Conservation (phyloP, 2,888 invertebrate species). For the Xestia rhomboidea region DNA sequence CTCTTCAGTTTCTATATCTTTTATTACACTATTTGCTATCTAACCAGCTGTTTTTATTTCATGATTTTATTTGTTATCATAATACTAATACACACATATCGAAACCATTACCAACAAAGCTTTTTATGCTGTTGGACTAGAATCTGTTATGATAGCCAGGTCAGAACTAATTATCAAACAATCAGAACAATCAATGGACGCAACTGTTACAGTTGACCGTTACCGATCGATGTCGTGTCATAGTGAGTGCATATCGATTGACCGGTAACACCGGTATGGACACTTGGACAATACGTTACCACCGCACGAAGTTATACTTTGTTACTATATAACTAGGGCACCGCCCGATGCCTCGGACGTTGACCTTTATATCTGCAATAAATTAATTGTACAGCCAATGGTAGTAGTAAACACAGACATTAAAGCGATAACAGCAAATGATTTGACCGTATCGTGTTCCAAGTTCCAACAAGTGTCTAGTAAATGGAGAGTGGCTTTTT, state of each 20-base stretch:
- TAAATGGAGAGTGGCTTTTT: conserved; percentile 25
- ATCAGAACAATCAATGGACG: conserved; percentile 53
- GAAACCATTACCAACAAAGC: conserved; percentile 11
- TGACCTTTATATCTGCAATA: conserved; percentile 65
- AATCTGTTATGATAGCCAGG: conserved; percentile 36
- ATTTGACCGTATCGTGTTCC: conserved; percentile 19
- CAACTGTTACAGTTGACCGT: conserved; percentile 64
- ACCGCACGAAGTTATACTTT: conserved; percentile 61
- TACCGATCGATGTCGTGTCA: conserved; percentile 64
- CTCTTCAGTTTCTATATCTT: background rate
- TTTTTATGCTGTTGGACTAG: background rate
- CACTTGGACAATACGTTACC: conserved; percentile 58
- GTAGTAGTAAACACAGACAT: conserved; percentile 31
- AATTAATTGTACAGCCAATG: conserved; percentile 49
- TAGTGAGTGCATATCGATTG: conserved; percentile 66
- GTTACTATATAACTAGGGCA: conserved; percentile 68
- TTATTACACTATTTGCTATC: background rate
- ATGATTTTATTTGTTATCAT: background rate
- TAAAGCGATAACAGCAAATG: conserved; percentile 34
- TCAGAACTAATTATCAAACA: conserved; percentile 52
- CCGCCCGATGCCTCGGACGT: conserved; percentile 54
- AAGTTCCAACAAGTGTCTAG: conserved; percentile 11
- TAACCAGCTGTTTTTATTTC: background rate
- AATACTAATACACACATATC: background rate
- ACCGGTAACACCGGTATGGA: conserved; percentile 54